Base-by-base conservation (phyloP, 2,888 invertebrate species). In the Acrobasis suavella region DNA sequence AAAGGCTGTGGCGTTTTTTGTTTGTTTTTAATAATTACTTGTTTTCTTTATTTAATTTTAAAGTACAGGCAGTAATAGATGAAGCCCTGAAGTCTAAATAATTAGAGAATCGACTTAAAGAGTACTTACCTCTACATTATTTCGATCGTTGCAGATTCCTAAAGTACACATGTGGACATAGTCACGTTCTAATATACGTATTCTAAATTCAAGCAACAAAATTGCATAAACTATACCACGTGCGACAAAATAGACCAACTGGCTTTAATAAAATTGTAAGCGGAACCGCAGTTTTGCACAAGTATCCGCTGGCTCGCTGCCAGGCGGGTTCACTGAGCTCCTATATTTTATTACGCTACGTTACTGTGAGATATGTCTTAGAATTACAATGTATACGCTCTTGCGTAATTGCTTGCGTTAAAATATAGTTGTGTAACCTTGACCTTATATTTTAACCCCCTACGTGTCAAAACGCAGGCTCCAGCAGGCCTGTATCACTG, bases 331-430 rank as follows among this genome's bases (percentile, higher is more conserved):
- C 72, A 72, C 59, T 72, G 72, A 64, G 69, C 72, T 66, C 55
- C 64, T 68, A 73, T 74, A 75, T 75, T 75, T 75, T 72, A 72
- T 69, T 72, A 72, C 72, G 69, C 64, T 65, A 60, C 62, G 69
- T 73, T 69, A 72, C 69, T 62, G 67, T 68, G 65, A 72, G 69
- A 72, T 72, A 72, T 69, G 67, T 59, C 63, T 62, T 61, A 67
- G 70, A 71, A 70, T 73, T 69, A 71, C 69, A 66, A 63, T 69
- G 69, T 71, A 70, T 69, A 64, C 69, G 67, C 67, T 64, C 68
- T 58, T 59, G n/a, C 32, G 55, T 65, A 62, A 66, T 70, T 69
- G 63, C 62, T 67, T 69, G 69, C 69, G 51, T 60, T 51, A 46
- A 56, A 56, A 56, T 9, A 42, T 56, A 56, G 14, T 46, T 46